Evolutionary conservation across 2,888 invertebrate species (phyloP).

Genomic region (Cosmorhoe ocellata): DNA sequence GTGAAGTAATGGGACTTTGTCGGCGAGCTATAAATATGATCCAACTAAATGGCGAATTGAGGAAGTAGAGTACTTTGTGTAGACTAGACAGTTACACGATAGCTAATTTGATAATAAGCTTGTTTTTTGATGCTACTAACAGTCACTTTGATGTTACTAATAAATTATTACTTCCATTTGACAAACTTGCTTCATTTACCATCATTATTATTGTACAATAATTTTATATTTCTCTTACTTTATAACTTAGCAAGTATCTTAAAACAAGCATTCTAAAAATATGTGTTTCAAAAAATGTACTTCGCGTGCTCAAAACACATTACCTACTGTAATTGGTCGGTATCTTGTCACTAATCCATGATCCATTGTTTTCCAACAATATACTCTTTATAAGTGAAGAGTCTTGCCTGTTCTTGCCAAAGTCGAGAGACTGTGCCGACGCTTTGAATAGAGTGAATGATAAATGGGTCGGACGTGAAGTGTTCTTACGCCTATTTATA

Average conservation of each 20-base stretch:
- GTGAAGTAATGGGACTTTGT: conserved; percentile 62
- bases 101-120: too few species aligned
- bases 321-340: conserved; percentile 11
- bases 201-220: too few species aligned
- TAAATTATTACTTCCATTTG: too few species aligned
- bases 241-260: too few species aligned
- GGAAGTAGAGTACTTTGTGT: conserved; percentile 50
- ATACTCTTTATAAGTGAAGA: conserved; percentile 68
- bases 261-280: too few species aligned
- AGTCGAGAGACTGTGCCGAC: conserved; percentile 46
- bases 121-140: too few species aligned
- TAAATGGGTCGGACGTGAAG: conserved; percentile 61
- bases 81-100: too few species aligned
- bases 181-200: too few species aligned
- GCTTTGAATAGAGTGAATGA: conserved; percentile 49
- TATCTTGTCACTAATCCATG: conserved; percentile 52
- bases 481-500: conserved; percentile 50
- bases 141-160: too few species aligned
- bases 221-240: too few species aligned
- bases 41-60: conserved; percentile 67
- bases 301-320: conserved; percentile 1
- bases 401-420: conserved; percentile 46
- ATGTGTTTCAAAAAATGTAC: background rate
- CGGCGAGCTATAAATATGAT: conserved; percentile 71
- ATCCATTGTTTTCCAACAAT: conserved; percentile 74